Percentiles rank a stretch among this genome's conserved stretches.
Evolutionary conservation across 2,888 invertebrate species (phyloP).

Genomic region (Sipha maydis): DNA sequence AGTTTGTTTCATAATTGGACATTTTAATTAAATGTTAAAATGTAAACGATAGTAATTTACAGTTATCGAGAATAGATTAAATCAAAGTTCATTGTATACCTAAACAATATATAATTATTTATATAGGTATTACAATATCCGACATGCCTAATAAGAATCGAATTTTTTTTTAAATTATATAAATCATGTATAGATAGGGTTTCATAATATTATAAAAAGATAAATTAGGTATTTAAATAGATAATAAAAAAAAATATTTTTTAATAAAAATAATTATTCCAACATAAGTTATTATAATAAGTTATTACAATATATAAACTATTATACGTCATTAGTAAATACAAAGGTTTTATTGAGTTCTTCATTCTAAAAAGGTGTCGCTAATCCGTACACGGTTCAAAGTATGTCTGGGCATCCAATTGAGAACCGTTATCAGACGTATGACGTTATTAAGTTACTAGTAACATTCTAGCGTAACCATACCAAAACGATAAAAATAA

Average conservation of each 20-base stretch:
- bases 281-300: neutral
- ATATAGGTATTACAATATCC: constrained; percentile 1
- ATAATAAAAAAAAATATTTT: constrained; percentile 30
- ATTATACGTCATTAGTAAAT: too few relatives aligned
- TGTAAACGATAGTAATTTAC: too few relatives aligned
- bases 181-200: constrained; percentile 20
- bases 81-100: neutral
- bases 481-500: constrained; percentile 41
- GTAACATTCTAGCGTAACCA: constrained; percentile 31
- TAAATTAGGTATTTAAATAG: constrained; percentile 43
- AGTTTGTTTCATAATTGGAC: too few relatives aligned
- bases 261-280: constrained; percentile 8
- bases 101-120: neutral
- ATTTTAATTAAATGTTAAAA: too few relatives aligned
- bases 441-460: constrained; percentile 45
- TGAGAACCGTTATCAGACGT: constrained; percentile 33
- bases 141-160: neutral
- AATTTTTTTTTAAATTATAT: constrained; percentile 1
- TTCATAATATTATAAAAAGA: constrained; percentile 20
- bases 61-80: constrained; percentile 15
- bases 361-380: neutral
- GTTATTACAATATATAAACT: too few relatives aligned
- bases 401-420: constrained; percentile 13
- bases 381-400: neutral
- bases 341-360: neutral